These are phyloP conservation scores for Apamea sordens DNA, from an alignment of 2,888 invertebrate species.

Conservation along the genomic window DNA sequence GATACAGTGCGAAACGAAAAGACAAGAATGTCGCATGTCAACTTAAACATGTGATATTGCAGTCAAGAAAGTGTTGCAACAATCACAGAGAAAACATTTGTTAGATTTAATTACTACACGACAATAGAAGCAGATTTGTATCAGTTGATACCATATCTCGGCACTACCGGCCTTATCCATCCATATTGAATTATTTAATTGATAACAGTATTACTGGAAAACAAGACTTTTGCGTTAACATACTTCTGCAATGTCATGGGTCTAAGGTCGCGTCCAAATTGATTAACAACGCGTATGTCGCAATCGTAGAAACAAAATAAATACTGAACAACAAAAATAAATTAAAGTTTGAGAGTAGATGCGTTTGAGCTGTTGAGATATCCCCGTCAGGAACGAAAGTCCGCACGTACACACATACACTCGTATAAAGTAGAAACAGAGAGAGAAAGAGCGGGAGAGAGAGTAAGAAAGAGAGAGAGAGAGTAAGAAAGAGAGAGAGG, in stretches of 20 bases:
- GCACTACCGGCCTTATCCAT: slow-evolving; percentile 55
- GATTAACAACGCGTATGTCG: background rate
- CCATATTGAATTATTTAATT: slow-evolving; percentile 35
- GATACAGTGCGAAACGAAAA: background rate
- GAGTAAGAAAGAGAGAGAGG: background rate
- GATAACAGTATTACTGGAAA: slow-evolving; percentile 54
- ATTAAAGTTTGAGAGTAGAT: background rate
- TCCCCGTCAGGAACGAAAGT: background rate
- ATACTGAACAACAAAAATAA: background rate
- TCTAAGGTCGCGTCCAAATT: slow-evolving; percentile 3
- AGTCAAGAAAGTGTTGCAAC: slow-evolving; percentile 14
- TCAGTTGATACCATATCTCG: slow-evolving; percentile 52
- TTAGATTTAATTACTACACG: slow-evolving; percentile 49
- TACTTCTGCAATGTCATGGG: slow-evolving; percentile 52
- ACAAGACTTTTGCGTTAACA: slow-evolving; percentile 38
- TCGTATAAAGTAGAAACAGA: background rate
- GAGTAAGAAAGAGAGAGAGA: too few relatives aligned
- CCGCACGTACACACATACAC: background rate
- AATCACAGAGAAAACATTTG: slow-evolving; percentile 36
- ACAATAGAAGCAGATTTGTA: slow-evolving; percentile 55
- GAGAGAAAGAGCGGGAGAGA: too few relatives aligned
- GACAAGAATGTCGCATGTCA: background rate
- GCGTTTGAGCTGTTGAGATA: background rate
- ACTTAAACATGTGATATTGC: background rate
- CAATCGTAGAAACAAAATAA: background rate